These are phyloP conservation scores for Gymnarchus niloticus DNA, from an alignment of 2,113 vertebrate genomes.

Conservation along the genomic window DNA sequence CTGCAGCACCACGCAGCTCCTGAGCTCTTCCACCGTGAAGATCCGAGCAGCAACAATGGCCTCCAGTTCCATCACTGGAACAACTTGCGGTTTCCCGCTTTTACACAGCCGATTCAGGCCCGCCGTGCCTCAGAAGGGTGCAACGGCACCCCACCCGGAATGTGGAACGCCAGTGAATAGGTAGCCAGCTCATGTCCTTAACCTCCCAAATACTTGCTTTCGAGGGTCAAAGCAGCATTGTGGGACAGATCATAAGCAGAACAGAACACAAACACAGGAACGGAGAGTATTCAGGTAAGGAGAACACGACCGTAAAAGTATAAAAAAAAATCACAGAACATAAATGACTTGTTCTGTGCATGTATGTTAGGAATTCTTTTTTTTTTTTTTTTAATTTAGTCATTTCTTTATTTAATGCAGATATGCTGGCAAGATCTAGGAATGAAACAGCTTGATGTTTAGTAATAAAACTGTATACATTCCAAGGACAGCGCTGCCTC, in stretches of 20 bases:
- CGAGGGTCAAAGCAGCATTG: neutral
- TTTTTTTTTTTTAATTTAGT: conserved; percentile 11
- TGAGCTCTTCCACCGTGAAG: neutral
- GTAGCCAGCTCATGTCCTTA: neutral
- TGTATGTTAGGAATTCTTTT: conserved; percentile 1
- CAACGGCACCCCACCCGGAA: neutral
- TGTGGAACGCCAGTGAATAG: neutral
- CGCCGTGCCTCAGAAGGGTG: no score
- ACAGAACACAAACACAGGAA: neutral
- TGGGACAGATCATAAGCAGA: neutral
- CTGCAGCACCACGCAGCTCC: neutral
- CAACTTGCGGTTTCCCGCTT: no score
- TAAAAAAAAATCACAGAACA: neutral
- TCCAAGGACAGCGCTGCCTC: conserved; percentile 20
- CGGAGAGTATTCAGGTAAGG: neutral
- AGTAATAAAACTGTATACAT: conserved; percentile 12
- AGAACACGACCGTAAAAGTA: neutral
- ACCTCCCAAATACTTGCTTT: neutral
- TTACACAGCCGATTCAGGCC: no score
- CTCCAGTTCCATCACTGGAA: neutral
- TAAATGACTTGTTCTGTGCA: neutral
- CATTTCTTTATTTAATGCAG: conserved; percentile 18
- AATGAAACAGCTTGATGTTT: conserved; percentile 23
- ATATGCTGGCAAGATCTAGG: neutral
- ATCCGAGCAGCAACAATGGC: neutral